Evolutionary conservation across 1,140 invertebrate genomes (phyloP), one percentile per base, ranked within the genome.

Genomic region (Hycleus phaleratus): DNA sequence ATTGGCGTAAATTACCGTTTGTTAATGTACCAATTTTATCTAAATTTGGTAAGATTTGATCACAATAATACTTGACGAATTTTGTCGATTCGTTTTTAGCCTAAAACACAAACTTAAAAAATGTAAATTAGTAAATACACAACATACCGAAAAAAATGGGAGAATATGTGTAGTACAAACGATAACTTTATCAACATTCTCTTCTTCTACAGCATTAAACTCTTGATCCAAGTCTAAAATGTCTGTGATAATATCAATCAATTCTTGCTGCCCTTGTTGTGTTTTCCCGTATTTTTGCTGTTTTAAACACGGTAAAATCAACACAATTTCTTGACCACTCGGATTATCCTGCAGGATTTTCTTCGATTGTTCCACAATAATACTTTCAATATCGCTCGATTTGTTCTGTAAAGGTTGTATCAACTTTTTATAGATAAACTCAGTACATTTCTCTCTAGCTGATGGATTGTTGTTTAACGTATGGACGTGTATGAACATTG

Each of bases 11-110:
- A 60, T 81, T 80, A 39, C 83, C 84, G 67, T 85, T 83, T 38
- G 82, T 78, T 59, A 82, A 71, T 52, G 74, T 75, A 24, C 68
- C 67, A 58, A 84, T 78, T 49, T 77, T 75, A 62, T 79, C 75
- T 78, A 81, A 82, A 50, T 78, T 75, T 47, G 88, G 85, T 51
- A 96, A 71, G 38, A 96, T 84, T 81, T 92, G 82, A 44, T 90
- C 83, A 77, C 91, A 93, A 68, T 95, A 87, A 68, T 93, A 94
- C 4, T 81, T 80, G 8, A 96, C 83, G 77, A 94, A 96, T 65
- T 83, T 82, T 26, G 86, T 89, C 1, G 93, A 94, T 73, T 91
- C 85, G 8, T 94, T 86, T 75, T 91, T 90, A 57, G 87, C 82
- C 90, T 95, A 76, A 48, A 81, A 56, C 38, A 54, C 6, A 54